phyloP scores from a whole-genome alignment of 2,888 invertebrate genomes.

The Tetragnatha montana region DNA sequence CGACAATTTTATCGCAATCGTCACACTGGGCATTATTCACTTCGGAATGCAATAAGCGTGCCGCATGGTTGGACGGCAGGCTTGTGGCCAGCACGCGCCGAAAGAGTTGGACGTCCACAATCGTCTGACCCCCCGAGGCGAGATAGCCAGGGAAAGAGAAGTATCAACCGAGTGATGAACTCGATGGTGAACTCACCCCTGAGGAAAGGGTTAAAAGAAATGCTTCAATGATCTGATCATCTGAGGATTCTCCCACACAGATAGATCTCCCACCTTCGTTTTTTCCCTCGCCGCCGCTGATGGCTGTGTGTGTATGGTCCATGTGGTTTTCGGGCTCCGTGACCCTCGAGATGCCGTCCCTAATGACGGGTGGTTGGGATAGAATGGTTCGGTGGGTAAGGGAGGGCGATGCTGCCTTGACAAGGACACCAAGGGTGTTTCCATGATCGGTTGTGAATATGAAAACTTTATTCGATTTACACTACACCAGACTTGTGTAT shows the following conservation, averaged over 20 bases:
- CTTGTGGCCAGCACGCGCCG: conserved; percentile 58
- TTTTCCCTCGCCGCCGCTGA: not conserved
- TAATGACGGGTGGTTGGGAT: conserved; percentile 47
- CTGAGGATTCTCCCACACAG: conserved; percentile 53
- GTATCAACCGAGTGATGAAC: conserved; percentile 66
- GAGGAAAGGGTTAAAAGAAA: conserved; percentile 67
- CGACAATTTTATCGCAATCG: conserved; percentile 35
- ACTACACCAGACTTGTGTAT: too few species aligned
- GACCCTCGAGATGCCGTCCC: conserved; percentile 34
- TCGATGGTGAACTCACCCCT: conserved; percentile 28
- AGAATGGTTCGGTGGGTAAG: conserved; percentile 13
- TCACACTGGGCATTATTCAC: conserved; percentile 54
- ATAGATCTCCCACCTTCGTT: conserved; percentile 21
- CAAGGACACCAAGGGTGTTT: not conserved
- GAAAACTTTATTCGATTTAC: too few species aligned
- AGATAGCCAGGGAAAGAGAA: conserved; percentile 45
- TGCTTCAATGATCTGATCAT: conserved; percentile 67
- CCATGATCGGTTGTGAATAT: too few species aligned
- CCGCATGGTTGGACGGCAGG: conserved; percentile 36
- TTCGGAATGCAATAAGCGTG: conserved; percentile 24
- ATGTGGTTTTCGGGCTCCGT: conserved; percentile 21
- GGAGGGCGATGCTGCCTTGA: conserved; percentile 33
- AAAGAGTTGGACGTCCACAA: conserved; percentile 24
- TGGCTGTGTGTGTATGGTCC: conserved; percentile 51
- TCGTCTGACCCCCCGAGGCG: conserved; percentile 16